Base-by-base conservation (phyloP, 1,140 invertebrate genomes). In the Phymastichus coffea region DNA sequence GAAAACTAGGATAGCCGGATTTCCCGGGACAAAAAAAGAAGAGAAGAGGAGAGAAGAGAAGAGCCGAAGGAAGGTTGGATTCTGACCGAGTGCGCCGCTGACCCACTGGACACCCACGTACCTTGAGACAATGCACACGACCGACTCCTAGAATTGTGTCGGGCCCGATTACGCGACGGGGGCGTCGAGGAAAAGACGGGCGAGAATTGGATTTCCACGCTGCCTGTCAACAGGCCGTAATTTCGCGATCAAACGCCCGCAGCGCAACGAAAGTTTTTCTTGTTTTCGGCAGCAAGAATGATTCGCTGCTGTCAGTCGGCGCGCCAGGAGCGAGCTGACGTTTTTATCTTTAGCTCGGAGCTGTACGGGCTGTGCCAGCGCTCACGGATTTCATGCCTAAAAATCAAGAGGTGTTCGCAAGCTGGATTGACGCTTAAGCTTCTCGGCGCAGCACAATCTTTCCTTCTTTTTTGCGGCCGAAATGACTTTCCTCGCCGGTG, bases 41-140 rank as follows among this genome's bases (percentile, higher is more conserved):
- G n/a, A n/a, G n/a, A n/a, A n/a, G n/a, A n/a, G n/a, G n/a, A n/a
- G n/a, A n/a, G n/a, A n/a, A n/a, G n/a, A n/a, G n/a, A n/a, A n/a
- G n/a, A n/a, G n/a, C n/a, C n/a, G n/a, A n/a, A n/a, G n/a, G n/a
- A n/a, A n/a, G n/a, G n/a, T n/a, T n/a, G n/a, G n/a, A n/a, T n/a
- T 65, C 63, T 58, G 17, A 58, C 61, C 17, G 25, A 38, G 15
- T 23, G 38, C 10, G 55, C 33, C 56, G 25, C 64, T 68, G 63
- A 68, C 66, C 66, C 56, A 68, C 52, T 64, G 63, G 66, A 68
- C 64, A 63, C 64, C 66, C 64, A 66, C 56, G 38, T 51, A 26
- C 23, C 23, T 52, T 57, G 46, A 63, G 30, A 62, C 61, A 56
- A 63, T 54, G 20, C 20, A n/a, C 25, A 22, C 22, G 12, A 44